A percentile compares a stretch with the other conserved stretches of the same genome.
Evolutionary conservation across 2,888 invertebrate species (phyloP).

Genomic region (Scotopteryx bipunctaria): DNA sequence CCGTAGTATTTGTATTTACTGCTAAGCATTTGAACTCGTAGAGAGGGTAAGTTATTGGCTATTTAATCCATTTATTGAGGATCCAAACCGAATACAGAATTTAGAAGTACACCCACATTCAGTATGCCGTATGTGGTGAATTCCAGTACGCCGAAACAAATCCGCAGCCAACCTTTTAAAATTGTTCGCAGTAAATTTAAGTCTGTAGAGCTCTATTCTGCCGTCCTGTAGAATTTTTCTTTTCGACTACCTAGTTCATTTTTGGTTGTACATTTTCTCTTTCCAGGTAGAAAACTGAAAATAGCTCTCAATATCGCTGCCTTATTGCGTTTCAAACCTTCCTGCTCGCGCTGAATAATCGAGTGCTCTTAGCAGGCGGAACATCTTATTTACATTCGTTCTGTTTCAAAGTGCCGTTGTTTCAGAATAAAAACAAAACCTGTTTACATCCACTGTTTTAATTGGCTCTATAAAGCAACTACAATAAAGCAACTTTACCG

Average conservation of each 20-base stretch:
- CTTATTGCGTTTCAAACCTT: slow-evolving; percentile 54
- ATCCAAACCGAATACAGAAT: neutral
- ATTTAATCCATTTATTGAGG: slow-evolving; percentile 12
- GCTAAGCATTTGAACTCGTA: slow-evolving; percentile 2
- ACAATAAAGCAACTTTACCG: slow-evolving; percentile 34
- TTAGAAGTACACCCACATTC: slow-evolving; percentile 1
- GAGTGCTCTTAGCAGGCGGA: slow-evolving; percentile 43
- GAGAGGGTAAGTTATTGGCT: slow-evolving; percentile 2
- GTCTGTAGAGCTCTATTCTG: neutral
- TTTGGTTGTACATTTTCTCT: slow-evolving; percentile 53
- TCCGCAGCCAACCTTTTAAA: slow-evolving; percentile 9
- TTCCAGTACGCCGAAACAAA: slow-evolving; percentile 9
- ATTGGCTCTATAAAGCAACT: slow-evolving; percentile 27
- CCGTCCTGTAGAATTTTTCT: too few relatives aligned
- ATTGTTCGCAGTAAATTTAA: slow-evolving; percentile 5
- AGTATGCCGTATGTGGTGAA: slow-evolving; percentile 9
- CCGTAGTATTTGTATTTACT: slow-evolving; percentile 9
- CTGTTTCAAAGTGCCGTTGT: slow-evolving; percentile 22
- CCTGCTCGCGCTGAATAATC: slow-evolving; percentile 62
- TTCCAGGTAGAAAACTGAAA: slow-evolving; percentile 50
- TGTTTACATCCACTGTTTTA: slow-evolving; percentile 25
- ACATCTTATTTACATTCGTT: slow-evolving; percentile 25
- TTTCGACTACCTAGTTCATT: slow-evolving; percentile 21
- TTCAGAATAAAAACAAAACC: slow-evolving; percentile 20
- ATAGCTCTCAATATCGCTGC: slow-evolving; percentile 53